Evolutionary conservation across 2,888 invertebrate species (phyloP).

Genomic region (Eupithecia inturbata): DNA sequence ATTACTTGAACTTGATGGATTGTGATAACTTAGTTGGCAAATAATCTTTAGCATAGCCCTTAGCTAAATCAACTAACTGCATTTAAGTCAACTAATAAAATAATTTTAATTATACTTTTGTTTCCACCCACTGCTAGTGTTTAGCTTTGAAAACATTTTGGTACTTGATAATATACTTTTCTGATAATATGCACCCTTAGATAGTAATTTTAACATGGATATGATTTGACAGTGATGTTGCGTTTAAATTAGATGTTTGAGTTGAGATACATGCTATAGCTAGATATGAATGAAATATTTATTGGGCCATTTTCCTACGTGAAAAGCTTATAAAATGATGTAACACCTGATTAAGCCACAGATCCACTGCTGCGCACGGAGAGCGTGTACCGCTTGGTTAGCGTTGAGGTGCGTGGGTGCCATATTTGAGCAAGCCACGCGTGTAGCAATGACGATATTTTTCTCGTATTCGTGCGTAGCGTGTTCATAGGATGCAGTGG

Average conservation of each 20-base stretch:
- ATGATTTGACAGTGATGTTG: slow-evolving; percentile 23
- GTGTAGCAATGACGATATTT: no score
- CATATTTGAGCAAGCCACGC: no score
- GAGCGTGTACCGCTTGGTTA: no score
- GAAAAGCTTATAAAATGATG: neutral
- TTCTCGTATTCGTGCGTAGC: no score
- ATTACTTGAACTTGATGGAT: slow-evolving; percentile 44
- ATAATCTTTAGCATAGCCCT: slow-evolving; percentile 43
- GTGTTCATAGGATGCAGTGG: no score
- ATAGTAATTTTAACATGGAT: neutral
- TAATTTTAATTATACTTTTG: slow-evolving; percentile 24
- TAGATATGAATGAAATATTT: slow-evolving; percentile 22
- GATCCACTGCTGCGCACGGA: no score
- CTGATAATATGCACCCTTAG: slow-evolving; percentile 22
- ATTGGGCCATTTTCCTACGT: slow-evolving; percentile 14
- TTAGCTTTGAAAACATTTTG: slow-evolving; percentile 19
- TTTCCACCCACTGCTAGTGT: slow-evolving; percentile 21
- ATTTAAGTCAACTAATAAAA: slow-evolving; percentile 41
- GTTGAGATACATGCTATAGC: slow-evolving; percentile 20
- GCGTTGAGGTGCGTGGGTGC: no score
- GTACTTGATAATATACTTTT: slow-evolving; percentile 7
- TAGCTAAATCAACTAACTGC: slow-evolving; percentile 44
- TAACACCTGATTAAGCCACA: no score
- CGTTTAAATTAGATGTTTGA: slow-evolving; percentile 28
- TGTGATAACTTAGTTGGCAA: slow-evolving; percentile 50